Evolutionary conservation across 2,113 vertebrate species (phyloP), one percentile per base, ranked within the genome.

Genomic region (Oryzias celebensis): DNA sequence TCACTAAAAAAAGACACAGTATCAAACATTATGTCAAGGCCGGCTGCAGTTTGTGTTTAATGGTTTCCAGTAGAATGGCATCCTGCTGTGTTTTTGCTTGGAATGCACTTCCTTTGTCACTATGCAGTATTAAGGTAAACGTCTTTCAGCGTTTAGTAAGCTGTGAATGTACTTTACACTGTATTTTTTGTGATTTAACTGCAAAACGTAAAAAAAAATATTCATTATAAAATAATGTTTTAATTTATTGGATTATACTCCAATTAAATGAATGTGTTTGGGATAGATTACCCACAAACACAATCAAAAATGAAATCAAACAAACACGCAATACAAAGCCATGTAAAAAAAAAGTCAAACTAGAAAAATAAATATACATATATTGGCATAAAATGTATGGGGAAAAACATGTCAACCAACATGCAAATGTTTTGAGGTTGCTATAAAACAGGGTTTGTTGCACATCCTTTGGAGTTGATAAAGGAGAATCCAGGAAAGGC

Each of bases 401-500:
- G 74, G 77, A 83, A 58, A 28, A 51, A 83, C 68, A 65, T 75
- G 64, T 71, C 8, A 81, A 65, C 49, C 54, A 75, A 58, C 47
- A 48, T 5, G 5, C 51, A 26, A 46, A 76, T 45, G 44, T 36
- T 50, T 63, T 28, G 5, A 14, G 14, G 41, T 2, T 1, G 45
- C 80, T 83, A 83, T 65, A 48, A 78, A 65, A 62, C 50, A 3
- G 6, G 49, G 42, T 86, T 70, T 17, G 71, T 26, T 52, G 63
- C 16, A 17, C 57, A 58, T 54, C 88, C 80, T 23, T 23, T 50
- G 15, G 81, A 80, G 50, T 82, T 85, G 48, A 80, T 82, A 72
- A 88, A 93, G 68, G 90, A 91, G 83, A 93, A 94, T 50, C 89
- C 92, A 7, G 57, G 78, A 54, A 93, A 94, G 54, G 80, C 75